Base-by-base conservation (phyloP, 1,140 invertebrate genomes). In the Drosophila yakuba region DNA sequence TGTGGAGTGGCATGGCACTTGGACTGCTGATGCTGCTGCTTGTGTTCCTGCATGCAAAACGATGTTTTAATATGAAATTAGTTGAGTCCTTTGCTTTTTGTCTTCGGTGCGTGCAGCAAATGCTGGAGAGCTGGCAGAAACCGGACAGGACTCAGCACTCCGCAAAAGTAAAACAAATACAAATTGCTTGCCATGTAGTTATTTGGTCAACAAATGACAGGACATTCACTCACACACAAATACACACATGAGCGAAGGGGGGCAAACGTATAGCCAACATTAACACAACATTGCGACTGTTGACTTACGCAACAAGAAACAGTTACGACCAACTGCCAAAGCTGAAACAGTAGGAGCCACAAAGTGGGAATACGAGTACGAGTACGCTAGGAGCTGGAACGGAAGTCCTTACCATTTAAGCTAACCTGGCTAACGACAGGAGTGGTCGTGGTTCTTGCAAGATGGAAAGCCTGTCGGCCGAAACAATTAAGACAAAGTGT, bases 11-110 rank as follows among this genome's bases (percentile, higher is more conserved):
- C 54, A 47, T 54, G 78, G 45, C 12, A 39, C 15, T 45, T 28
- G 44, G 59, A 47, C 54, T 81, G 20, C 64, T 51, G 48, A 35
- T 76, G 74, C 67, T 67, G 74, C 61, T 61, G 62, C 47, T 54
- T 55, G 71, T 83, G 81, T 63, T 68, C 72, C 81, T 89, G 84
- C 84, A 89, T 89, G 85, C 84, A 89, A 89, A 89, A 90, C 84
- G 84, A 89, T 89, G 84, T 89, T 89, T 89, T 89, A 89, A 89
- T 89, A 89, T 89, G 80, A 89, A 89, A 89, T 89, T 89, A 89
- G 85, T 89, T 89, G 78, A 89, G 84, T 89, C 84, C 84, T 89
- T 89, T 80, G 80, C 74, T 86, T 82, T 88, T 76, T 83, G 82
- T 75, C 75, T 73, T 59, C 71, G 45, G 52, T 88, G 83, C 83